Percentiles rank a stretch among this genome's conserved stretches.
Evolutionary conservation across 2,113 vertebrate species (phyloP).

Genomic region (Sula dactylatra): DNA sequence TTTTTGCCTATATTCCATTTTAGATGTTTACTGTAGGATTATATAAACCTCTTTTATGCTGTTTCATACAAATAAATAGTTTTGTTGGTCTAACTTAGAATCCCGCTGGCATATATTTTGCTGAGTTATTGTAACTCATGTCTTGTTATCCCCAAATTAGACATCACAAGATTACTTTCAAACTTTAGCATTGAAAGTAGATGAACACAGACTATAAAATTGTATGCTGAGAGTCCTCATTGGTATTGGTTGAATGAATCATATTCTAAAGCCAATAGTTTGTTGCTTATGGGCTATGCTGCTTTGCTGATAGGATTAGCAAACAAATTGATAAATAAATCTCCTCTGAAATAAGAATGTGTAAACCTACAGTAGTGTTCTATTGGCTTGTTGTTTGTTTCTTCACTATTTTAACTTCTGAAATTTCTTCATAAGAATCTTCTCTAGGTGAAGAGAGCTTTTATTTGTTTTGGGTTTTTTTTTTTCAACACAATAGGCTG

Average conservation of each 20-base stretch:
- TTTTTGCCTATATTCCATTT: not conserved
- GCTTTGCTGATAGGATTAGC: not conserved
- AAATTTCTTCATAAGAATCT: not conserved
- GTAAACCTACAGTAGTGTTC: not conserved
- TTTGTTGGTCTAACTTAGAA: not conserved
- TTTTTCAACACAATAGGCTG: not conserved
- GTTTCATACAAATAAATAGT: not conserved
- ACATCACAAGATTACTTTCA: not conserved
- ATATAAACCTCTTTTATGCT: not conserved
- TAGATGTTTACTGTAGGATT: not conserved
- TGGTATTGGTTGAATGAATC: not conserved
- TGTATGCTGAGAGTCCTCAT: not conserved
- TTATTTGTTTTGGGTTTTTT: not conserved
- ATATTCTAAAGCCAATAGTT: not conserved
- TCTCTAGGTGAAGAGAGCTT: not conserved
- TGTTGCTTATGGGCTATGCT: not conserved
- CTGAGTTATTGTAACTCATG: not conserved
- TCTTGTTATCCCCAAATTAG: not conserved
- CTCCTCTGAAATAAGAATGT: not conserved
- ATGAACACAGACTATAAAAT: not conserved
- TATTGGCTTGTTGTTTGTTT: not conserved
- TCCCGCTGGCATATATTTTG: not conserved
- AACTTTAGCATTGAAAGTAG: not conserved
- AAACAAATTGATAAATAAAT: conserved; percentile 50
- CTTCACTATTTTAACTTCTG: not conserved